Evolutionary conservation across 2,113 vertebrate genomes (phyloP), one percentile per base, ranked within the genome.

Genomic region (Podilymbus podiceps): DNA sequence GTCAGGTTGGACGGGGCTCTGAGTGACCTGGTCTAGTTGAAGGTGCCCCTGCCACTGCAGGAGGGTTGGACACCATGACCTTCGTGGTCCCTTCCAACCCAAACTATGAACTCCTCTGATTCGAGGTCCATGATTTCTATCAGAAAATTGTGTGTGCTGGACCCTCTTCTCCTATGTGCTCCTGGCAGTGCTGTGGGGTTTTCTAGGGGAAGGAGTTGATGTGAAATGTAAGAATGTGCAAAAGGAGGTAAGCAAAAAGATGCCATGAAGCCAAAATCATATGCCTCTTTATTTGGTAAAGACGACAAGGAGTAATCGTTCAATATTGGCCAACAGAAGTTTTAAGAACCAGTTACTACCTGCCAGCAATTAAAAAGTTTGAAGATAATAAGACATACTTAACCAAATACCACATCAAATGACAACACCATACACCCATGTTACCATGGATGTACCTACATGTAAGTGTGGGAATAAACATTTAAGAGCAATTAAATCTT

Each of bases 291-390:
- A 27, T 60, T 53, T 31, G 88, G 67, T 77, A 89, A 93, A 91
- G 60, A 42, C 10, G 82, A 35, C 59, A 89, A 88, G n/a, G 64
- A 76, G 42, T 15, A 94, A 85, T 68, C 85, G 56, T 46, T 92
- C 73, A 64, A n/a, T 71, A 33, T n/a, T 50, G 53, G 40, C 88
- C 68, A 80, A 52, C 11, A 63, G 75, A 76, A 84, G 12, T 55
- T 88, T 53, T 80, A 60, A 82, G 80, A 90, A 91, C 92, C 66
- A 75, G 90, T 90, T 82, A 30, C 35, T 94, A 82, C 95, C 88
- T 93, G 94, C 40, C 75, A 94, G 85, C 67, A 94, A 94, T 95
- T 97, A 94, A 78, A 46, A 88, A 38, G 50, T 47, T 86, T 88
- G 83, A 88, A 67, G 83, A 80, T 76, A 92, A 31, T 40, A 33